These are phyloP conservation scores for Conus ventricosus DNA, from an alignment of 1,140 invertebrate species.

Conservation along the genomic window DNA sequence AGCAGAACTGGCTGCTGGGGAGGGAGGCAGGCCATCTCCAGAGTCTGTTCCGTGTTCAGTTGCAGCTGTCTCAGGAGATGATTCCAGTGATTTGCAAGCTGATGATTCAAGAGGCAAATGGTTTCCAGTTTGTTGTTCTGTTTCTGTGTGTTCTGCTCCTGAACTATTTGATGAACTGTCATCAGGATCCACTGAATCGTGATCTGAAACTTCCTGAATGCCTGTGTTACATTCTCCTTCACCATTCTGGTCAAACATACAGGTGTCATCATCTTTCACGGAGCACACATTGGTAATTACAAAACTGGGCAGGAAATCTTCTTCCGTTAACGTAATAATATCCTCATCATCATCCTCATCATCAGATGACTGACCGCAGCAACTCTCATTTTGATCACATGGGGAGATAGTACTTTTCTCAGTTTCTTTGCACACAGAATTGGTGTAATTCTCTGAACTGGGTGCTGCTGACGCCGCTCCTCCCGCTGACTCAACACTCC, in stretches of 20 bases:
- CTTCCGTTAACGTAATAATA: constrained; percentile 24
- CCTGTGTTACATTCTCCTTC: not conserved
- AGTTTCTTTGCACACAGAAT: not conserved
- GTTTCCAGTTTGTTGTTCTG: too few species aligned
- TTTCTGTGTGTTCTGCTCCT: not conserved
- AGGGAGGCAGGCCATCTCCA: not conserved
- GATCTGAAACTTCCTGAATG: not conserved
- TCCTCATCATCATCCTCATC: not conserved
- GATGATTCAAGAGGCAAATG: not conserved
- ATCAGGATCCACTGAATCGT: not conserved
- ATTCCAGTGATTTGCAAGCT: not conserved
- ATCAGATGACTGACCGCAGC: not conserved
- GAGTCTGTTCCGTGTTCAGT: not conserved
- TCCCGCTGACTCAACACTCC: not conserved
- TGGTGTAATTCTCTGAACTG: not conserved
- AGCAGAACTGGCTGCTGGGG: not conserved
- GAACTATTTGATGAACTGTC: not conserved
- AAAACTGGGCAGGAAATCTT: constrained; percentile 2
- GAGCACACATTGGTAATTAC: constrained; percentile 30
- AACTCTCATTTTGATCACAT: not conserved
- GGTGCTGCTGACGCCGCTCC: not conserved
- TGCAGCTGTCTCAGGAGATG: not conserved
- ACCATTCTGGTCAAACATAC: not conserved
- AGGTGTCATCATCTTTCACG: not conserved
- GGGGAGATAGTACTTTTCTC: not conserved